Conservation (phyloP, 2,113 vertebrate species). For the Mesitornis unicolor region DNA sequence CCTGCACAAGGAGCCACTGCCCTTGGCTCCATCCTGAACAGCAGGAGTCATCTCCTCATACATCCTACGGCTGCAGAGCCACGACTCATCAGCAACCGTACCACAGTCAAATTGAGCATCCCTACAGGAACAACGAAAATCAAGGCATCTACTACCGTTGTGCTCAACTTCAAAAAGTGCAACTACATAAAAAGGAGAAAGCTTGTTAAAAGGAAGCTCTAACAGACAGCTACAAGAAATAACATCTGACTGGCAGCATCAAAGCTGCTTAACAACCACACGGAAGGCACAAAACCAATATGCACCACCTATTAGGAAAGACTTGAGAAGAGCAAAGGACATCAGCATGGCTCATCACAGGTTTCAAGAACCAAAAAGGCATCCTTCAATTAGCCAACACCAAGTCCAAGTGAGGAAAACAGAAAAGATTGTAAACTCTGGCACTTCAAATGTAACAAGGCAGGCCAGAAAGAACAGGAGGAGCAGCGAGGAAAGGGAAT, state of each 20-base stretch:
- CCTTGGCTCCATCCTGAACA: neutral
- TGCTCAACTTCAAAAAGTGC: neutral
- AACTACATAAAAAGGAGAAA: neutral
- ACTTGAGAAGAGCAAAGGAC: neutral
- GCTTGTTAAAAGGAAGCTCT: neutral
- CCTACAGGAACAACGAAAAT: neutral
- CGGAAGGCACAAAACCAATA: neutral
- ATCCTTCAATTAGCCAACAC: neutral
- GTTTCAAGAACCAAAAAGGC: neutral
- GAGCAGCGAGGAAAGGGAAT: neutral
- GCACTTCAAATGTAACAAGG: neutral
- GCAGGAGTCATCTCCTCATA: neutral
- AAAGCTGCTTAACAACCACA: slow-evolving; percentile 11
- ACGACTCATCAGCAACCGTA: neutral
- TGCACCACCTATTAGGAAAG: neutral
- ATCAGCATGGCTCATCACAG: neutral
- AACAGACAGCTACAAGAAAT: neutral
- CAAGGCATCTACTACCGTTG: neutral
- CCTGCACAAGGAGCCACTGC: neutral
- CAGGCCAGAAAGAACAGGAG: slow-evolving; percentile 4
- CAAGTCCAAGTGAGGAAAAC: neutral
- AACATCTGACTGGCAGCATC: slow-evolving; percentile 9
- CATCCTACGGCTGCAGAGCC: neutral
- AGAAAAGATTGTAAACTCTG: neutral
- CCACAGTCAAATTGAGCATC: neutral